phyloP scores from a whole-genome alignment of 2,113 vertebrate genomes.

The Hylia prasina region DNA sequence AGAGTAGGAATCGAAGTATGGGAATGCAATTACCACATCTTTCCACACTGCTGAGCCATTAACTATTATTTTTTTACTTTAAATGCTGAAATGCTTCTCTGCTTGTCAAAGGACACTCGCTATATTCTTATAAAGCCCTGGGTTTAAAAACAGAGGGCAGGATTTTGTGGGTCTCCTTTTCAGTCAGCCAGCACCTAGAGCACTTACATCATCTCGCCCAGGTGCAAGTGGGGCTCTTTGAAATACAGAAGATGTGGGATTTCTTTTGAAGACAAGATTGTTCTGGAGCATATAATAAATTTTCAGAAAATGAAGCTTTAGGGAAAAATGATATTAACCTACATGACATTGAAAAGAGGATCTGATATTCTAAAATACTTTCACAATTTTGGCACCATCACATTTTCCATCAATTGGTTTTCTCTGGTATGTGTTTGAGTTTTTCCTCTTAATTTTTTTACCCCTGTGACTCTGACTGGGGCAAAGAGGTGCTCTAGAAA shows the following conservation, averaged over 20 bases:
- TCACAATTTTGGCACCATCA: conserved; percentile 24
- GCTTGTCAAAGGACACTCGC: neutral
- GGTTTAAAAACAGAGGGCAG: neutral
- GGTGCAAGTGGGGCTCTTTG: conserved; percentile 35
- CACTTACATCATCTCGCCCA: conserved; percentile 18
- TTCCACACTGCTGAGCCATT: neutral
- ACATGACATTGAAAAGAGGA: neutral
- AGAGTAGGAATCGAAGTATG: neutral
- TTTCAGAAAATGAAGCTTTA: conserved; percentile 42
- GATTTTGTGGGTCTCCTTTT: neutral
- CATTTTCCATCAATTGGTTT: neutral
- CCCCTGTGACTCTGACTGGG: neutral
- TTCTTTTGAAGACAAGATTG: conserved; percentile 51
- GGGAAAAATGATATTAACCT: conserved; percentile 6
- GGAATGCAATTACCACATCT: neutral
- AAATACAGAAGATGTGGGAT: conserved; percentile 41
- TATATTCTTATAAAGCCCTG: neutral
- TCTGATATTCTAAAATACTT: neutral
- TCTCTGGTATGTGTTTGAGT: neutral
- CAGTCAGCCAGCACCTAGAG: conserved; percentile 1
- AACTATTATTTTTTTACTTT: neutral
- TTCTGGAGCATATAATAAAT: conserved; percentile 43
- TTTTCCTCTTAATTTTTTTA: neutral
- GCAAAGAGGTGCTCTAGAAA: neutral
- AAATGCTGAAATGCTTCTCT: neutral